Evolutionary conservation across 2,113 vertebrate genomes (phyloP).

Genomic region (Corydoras maculifer): DNA sequence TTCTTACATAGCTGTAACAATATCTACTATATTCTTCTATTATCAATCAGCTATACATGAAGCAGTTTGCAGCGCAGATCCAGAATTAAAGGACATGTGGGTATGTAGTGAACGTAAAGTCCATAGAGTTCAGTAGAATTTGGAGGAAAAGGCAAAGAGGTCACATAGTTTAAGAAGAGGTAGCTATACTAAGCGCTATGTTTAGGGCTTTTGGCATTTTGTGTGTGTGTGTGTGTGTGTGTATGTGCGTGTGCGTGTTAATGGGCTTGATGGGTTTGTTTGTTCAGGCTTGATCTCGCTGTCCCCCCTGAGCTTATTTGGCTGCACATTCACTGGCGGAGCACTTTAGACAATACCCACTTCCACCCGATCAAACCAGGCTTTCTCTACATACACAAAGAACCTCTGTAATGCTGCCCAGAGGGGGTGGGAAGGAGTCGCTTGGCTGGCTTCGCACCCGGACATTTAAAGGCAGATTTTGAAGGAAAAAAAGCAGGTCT

Average conservation of each 20-base stretch:
- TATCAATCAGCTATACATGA: no score
- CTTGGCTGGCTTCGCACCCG: slow-evolving; percentile 31
- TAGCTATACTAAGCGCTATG: slow-evolving; percentile 16
- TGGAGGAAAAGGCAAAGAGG: no score
- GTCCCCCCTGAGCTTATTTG: slow-evolving; percentile 38
- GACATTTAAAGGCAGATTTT: background rate
- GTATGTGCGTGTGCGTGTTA: slow-evolving; percentile 38
- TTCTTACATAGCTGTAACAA: no score
- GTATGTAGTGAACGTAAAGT: no score
- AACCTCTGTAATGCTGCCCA: slow-evolving; percentile 61
- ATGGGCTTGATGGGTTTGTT: slow-evolving; percentile 49
- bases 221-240: slow-evolving; percentile 25
- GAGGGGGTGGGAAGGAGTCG: slow-evolving; percentile 44
- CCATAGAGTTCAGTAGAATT: no score
- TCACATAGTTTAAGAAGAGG: no score
- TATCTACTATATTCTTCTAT: no score
- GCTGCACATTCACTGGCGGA: slow-evolving; percentile 48
- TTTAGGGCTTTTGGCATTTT: slow-evolving; percentile 27
- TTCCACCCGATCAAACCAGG: slow-evolving; percentile 67
- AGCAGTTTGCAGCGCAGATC: no score
- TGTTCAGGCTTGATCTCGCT: slow-evolving; percentile 33
- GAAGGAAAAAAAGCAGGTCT: slow-evolving; percentile 2
- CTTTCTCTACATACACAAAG: slow-evolving; percentile 67
- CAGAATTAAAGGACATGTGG: no score
- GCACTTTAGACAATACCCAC: slow-evolving; percentile 64